Percentiles rank a stretch among this genome's conserved stretches.
These are phyloP conservation scores for Lanius ludovicianus DNA, from an alignment of 2,113 vertebrate genomes.

Conservation along the genomic window DNA sequence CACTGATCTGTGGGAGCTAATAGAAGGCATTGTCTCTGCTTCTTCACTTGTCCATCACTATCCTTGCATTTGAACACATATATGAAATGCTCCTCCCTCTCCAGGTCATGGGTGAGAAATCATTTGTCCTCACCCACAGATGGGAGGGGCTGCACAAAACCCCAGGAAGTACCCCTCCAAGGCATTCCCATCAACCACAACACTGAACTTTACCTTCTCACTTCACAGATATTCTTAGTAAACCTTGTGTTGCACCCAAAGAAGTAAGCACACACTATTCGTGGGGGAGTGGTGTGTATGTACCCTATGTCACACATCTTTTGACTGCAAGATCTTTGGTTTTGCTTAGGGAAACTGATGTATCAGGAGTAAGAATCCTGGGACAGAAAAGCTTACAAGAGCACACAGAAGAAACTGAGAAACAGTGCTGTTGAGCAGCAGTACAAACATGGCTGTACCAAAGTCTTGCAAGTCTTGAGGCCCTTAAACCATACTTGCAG, in stretches of 20 bases:
- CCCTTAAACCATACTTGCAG: background rate
- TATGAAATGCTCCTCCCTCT: background rate
- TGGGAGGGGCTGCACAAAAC: background rate
- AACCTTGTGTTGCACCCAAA: background rate
- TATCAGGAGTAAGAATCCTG: background rate
- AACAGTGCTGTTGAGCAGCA: fast-evolving
- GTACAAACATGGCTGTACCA: background rate
- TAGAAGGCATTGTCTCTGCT: background rate
- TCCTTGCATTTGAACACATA: background rate
- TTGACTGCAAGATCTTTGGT: background rate
- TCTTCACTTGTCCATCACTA: background rate
- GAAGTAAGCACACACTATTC: background rate
- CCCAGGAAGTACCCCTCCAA: background rate
- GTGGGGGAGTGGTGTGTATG: fast-evolving
- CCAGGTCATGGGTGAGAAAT: background rate
- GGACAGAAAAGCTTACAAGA: background rate
- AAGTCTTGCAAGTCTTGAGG: background rate
- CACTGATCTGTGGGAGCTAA: background rate
- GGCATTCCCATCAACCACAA: background rate
- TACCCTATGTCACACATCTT: background rate
- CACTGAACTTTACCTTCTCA: background rate
- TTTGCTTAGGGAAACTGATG: background rate
- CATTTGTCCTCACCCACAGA: background rate
- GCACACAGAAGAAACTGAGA: background rate
- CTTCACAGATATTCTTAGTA: background rate